These are phyloP conservation scores for Tricholaema leucomelas DNA, from an alignment of 2,113 vertebrate genomes.

Conservation along the genomic window DNA sequence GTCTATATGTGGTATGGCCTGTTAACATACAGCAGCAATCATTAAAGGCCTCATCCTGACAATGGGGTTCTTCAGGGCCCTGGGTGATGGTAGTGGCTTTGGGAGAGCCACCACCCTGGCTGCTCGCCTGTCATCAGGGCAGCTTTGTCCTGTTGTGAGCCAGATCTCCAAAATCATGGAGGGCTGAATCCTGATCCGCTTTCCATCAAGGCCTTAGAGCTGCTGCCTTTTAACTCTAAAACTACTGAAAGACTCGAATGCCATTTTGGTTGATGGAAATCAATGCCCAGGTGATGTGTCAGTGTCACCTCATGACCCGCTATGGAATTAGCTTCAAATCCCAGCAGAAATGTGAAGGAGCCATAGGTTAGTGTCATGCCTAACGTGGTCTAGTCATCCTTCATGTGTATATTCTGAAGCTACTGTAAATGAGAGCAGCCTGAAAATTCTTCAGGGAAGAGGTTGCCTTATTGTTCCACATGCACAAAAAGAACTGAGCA, in stretches of 20 bases:
- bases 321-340: background rate
- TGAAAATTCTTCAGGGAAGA: background rate
- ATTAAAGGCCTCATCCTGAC: constrained; percentile 14
- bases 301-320: background rate
- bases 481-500: background rate
- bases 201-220: background rate
- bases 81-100: background rate
- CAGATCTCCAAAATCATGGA: rapidly evolving
- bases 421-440: background rate
- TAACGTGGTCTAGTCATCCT: background rate
- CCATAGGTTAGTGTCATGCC: background rate
- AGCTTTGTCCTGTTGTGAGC: rapidly evolving
- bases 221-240: background rate
- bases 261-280: background rate
- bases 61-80: background rate
- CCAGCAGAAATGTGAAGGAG: background rate
- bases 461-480: background rate
- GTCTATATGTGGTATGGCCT: constrained; percentile 51
- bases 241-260: background rate
- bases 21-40: constrained; percentile 15
- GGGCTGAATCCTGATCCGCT: background rate
- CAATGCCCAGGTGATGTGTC: background rate
- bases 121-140: background rate
- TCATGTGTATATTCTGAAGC: background rate
- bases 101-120: background rate